A percentile compares a stretch with the other conserved stretches of the same genome.
These are phyloP conservation scores for Chymomyza amoena DNA, from an alignment of 2,888 invertebrate genomes.

Conservation along the genomic window DNA sequence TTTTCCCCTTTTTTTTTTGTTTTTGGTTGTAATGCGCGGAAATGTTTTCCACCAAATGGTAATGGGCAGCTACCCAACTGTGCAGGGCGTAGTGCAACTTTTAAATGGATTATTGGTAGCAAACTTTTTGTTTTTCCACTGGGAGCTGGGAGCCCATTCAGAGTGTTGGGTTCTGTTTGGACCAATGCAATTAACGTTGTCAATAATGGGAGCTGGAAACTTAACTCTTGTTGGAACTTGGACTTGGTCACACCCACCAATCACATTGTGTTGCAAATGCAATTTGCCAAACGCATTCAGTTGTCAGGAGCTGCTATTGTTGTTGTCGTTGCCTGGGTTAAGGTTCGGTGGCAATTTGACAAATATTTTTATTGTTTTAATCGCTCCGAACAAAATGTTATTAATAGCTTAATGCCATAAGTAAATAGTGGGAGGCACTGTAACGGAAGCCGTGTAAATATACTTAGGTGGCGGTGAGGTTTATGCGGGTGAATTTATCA, in stretches of 20 bases:
- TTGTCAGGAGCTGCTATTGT: constrained; percentile 43
- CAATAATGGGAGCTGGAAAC: constrained; percentile 18
- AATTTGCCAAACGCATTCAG: constrained; percentile 66
- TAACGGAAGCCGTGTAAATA: neutral
- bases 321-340: constrained; percentile 18
- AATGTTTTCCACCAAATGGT: constrained; percentile 9
- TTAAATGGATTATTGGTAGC: constrained; percentile 51
- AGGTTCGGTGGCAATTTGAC: constrained; percentile 67
- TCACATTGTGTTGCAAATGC: constrained; percentile 27
- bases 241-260: constrained; percentile 39
- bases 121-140: neutral
- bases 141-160: neutral
- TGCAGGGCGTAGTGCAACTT: constrained; percentile 19
- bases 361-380: constrained; percentile 66
- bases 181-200: constrained; percentile 36
- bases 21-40: constrained; percentile 27
- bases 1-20: constrained; percentile 6
- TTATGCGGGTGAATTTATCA: neutral
- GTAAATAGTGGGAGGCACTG: neutral
- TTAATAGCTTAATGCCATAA: constrained; percentile 46
- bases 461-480: neutral
- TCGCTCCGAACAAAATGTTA: constrained; percentile 49
- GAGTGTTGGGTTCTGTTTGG: neutral
- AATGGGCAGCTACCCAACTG: constrained; percentile 4
- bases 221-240: constrained; percentile 14